These are phyloP conservation scores for Heloderma charlesbogerti DNA, from an alignment of 2,113 vertebrate species.

Conservation along the genomic window DNA sequence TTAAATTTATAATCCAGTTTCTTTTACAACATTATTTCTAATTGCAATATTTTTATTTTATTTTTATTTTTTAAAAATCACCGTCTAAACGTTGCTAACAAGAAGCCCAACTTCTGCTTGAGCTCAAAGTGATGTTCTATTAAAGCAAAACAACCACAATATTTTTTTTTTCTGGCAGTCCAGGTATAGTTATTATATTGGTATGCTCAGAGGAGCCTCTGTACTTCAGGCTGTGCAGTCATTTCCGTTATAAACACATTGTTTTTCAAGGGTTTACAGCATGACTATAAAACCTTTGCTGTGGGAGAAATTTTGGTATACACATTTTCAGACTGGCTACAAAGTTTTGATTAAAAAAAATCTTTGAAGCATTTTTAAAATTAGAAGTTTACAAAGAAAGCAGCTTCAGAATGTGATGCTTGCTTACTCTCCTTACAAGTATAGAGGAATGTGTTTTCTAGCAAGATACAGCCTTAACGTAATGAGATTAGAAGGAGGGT, in stretches of 20 bases:
- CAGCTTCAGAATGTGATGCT: neutral
- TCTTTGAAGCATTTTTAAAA: neutral
- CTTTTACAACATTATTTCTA: slow-evolving; percentile 8
- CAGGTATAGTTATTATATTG: slow-evolving; percentile 32
- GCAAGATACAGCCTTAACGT: neutral
- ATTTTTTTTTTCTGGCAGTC: slow-evolving; percentile 6
- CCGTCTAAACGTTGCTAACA: neutral
- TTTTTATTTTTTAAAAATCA: neutral
- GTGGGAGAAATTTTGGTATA: neutral
- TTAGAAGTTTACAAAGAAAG: neutral
- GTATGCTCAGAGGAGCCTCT: neutral
- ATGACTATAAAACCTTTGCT: slow-evolving; percentile 23
- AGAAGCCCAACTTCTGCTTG: neutral
- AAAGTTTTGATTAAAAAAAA: neutral
- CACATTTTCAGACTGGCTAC: neutral
- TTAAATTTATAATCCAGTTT: neutral
- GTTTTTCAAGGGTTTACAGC: slow-evolving; percentile 33
- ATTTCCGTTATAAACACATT: slow-evolving; percentile 32
- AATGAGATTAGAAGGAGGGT: neutral
- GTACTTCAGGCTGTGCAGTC: neutral
- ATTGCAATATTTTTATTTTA: neutral
- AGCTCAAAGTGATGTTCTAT: neutral
- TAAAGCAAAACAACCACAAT: slow-evolving; percentile 15
- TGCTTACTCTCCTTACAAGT: neutral
- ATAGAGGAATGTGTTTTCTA: neutral